Evolutionary conservation across 2,113 vertebrate genomes (phyloP), one percentile per base, ranked within the genome.

Genomic region (Notothenia rossii): DNA sequence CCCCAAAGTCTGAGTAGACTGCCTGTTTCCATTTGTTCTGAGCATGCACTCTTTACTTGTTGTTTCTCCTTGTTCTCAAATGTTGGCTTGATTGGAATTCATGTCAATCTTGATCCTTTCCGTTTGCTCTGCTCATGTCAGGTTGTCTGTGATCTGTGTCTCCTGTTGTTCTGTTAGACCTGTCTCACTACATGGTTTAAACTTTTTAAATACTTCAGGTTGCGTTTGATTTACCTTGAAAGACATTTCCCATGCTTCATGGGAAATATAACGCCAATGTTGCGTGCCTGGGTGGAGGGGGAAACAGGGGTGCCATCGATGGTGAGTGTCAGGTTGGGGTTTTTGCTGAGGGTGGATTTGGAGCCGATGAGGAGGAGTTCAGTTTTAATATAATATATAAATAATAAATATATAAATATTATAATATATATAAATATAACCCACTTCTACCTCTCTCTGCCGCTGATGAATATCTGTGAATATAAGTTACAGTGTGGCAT

Each of bases 221-320:
- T 82, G 75, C 58, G 54, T 79, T 85, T 68, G 71, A 82, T 86
- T 85, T 65, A 53, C 73, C 69, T 81, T 50, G 0, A 22, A 1
- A 69, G 40, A 60, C 36, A 33, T 70, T 77, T 63, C 75, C 22
- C 12, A 4, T 14, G 63, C 66, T 82, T 86, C 25, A 55, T n/a
- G n/a, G n/a, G n/a, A n/a, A n/a, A n/a, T n/a, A n/a, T n/a, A n/a
- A n/a, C n/a, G n/a, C n/a, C n/a, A n/a, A n/a, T n/a, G n/a, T n/a
- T n/a, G n/a, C n/a, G n/a, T n/a, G n/a, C n/a, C n/a, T n/a, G n/a
- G n/a, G n/a, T n/a, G n/a, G n/a, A n/a, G n/a, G n/a, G n/a, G n/a
- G n/a, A n/a, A n/a, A n/a, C n/a, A n/a, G n/a, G n/a, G n/a, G n/a
- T n/a, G n/a, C n/a, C n/a, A n/a, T n/a, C n/a, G n/a, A n/a, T n/a